Percentiles rank a stretch among this genome's conserved stretches.
Conservation (phyloP, 2,113 vertebrate genomes). For the Smithornis capensis region DNA sequence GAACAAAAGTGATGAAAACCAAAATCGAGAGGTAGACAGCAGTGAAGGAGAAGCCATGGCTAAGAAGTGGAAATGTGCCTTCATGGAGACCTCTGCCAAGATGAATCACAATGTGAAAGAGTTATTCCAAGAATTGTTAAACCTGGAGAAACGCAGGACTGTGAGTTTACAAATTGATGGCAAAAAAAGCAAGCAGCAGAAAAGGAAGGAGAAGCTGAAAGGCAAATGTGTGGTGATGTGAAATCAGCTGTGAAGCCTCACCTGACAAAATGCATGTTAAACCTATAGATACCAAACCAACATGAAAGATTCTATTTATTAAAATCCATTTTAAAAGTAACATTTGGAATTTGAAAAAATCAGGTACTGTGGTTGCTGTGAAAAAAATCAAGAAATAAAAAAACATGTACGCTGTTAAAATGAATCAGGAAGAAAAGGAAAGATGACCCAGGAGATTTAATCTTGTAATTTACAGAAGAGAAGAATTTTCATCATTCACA, state of each 20-base stretch:
- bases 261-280: neutral
- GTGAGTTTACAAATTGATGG: conserved; percentile 84
- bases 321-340: conserved; percentile 25
- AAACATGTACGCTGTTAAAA: neutral
- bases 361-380: neutral
- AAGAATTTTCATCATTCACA: neutral
- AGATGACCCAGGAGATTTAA: neutral
- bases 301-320: conserved; percentile 18
- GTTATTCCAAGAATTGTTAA: conserved; percentile 82
- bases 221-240: conserved; percentile 84
- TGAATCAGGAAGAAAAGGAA: neutral
- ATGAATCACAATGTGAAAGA: conserved; percentile 83
- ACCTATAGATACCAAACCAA: neutral
- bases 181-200: conserved; percentile 84
- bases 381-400: neutral
- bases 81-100: conserved; percentile 86
- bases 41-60: conserved; percentile 79
- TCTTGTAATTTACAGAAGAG: neutral
- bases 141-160: conserved; percentile 83
- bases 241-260: conserved; percentile 1
- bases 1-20: conserved; percentile 82
- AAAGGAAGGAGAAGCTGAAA: conserved; percentile 83
- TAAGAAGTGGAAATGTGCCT: conserved; percentile 82
- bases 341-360: neutral
- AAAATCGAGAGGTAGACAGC: conserved; percentile 77